phyloP scores from a whole-genome alignment of 2,113 vertebrate species.

The Osmerus eperlanus region DNA sequence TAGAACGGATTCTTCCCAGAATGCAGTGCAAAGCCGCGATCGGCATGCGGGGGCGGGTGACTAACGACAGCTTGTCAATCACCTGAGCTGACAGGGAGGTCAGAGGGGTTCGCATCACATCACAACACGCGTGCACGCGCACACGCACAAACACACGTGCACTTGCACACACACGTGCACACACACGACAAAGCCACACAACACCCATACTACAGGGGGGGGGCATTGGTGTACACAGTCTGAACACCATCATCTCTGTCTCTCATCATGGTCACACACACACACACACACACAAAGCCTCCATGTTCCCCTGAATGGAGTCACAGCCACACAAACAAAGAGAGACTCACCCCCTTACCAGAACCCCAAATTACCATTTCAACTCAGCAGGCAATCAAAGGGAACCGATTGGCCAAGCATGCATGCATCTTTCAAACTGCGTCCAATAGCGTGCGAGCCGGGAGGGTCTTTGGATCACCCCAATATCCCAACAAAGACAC shows the following conservation, averaged over 20 bases:
- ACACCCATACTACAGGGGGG: neutral
- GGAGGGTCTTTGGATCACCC: neutral
- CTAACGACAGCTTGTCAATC: conserved; percentile 57
- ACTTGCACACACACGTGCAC: no score
- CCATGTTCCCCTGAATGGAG: neutral
- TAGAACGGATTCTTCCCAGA: conserved; percentile 57
- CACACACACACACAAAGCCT: neutral
- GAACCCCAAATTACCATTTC: neutral
- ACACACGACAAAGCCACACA: neutral
- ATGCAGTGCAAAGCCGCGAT: conserved; percentile 61
- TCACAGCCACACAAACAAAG: conserved; percentile 4
- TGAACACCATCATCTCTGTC: no score
- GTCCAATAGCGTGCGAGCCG: neutral
- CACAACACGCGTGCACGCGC: neutral
- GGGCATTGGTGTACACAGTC: no score
- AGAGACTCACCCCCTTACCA: neutral
- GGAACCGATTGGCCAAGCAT: neutral
- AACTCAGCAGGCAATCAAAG: neutral
- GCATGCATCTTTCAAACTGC: neutral
- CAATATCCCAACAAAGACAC: neutral
- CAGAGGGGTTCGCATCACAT: neutral
- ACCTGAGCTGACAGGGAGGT: conserved; percentile 8
- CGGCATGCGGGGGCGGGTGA: conserved; percentile 36
- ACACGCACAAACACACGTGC: no score
- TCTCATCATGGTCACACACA: neutral